Conservation (phyloP, 2,888 invertebrate genomes). For the Diploptera punctata region DNA sequence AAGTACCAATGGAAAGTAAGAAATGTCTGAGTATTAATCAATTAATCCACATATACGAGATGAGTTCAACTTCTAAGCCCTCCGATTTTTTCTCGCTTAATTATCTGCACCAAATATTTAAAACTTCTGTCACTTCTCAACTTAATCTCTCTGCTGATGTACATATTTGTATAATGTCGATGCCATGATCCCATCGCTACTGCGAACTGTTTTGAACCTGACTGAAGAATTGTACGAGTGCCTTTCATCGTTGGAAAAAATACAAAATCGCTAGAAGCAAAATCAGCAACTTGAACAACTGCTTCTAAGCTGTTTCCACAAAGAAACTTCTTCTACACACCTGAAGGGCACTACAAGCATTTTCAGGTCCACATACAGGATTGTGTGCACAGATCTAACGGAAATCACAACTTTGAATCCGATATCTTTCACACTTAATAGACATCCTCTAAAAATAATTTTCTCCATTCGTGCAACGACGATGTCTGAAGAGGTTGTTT, state of each 20-base stretch:
- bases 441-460: neutral
- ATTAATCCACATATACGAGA: too few species aligned
- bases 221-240: neutral
- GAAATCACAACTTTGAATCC: conserved; percentile 6
- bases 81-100: neutral
- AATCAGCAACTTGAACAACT: neutral
- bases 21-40: too few species aligned
- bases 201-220: neutral
- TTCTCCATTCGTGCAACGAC: neutral
- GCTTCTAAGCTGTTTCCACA: too few species aligned
- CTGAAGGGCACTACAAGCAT: conserved; percentile 24
- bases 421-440: conserved; percentile 7
- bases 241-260: conserved; percentile 25
- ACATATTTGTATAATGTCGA: neutral
- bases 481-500: neutral
- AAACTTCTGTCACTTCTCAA: conserved; percentile 5
- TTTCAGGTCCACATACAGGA: conserved; percentile 28
- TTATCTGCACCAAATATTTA: neutral
- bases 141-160: neutral
- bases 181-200: neutral
- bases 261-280: conserved; percentile 16
- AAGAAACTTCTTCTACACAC: conserved; percentile 16
- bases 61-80: too few species aligned
- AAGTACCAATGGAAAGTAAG: too few species aligned
- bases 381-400: conserved; percentile 23